Evolutionary conservation across 2,113 vertebrate genomes (phyloP).

Genomic region (Psilopsiagon aurifrons): DNA sequence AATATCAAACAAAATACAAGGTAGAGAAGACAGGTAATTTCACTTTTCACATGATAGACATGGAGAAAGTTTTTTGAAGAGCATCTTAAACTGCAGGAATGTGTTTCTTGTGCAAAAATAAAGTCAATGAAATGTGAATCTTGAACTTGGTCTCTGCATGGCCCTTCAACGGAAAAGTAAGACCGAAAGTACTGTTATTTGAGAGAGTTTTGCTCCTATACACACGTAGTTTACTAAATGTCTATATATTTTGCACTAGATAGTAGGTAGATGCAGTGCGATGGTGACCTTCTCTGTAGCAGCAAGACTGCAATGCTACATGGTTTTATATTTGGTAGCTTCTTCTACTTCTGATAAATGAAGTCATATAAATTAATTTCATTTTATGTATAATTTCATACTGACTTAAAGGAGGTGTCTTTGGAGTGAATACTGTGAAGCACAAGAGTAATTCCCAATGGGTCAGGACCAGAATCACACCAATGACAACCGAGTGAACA

Average conservation of each 20-base stretch:
- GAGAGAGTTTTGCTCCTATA: not conserved
- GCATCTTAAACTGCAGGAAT: not conserved
- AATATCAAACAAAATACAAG: not conserved
- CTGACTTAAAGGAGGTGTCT: not conserved
- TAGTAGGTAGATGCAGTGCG: not conserved
- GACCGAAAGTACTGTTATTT: not conserved
- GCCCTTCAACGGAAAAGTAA: not conserved
- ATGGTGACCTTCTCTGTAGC: not conserved
- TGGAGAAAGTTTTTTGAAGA: not conserved
- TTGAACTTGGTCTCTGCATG: not conserved
- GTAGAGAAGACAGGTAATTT: not conserved
- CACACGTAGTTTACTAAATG: not conserved
- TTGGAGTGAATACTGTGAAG: not conserved
- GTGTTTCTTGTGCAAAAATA: not conserved
- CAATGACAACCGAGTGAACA: not conserved
- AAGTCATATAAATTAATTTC: not conserved
- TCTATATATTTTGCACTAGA: not conserved
- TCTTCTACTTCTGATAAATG: not conserved
- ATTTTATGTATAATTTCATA: not conserved
- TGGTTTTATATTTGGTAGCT: not conserved
- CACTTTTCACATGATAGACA: not conserved
- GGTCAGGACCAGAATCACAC: not conserved
- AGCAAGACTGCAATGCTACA: not conserved
- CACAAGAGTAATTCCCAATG: not conserved
- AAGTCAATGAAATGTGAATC: not conserved